These are phyloP conservation scores for Ctenochaetus hawaiiensis DNA, from an alignment of 2,797 vertebrate species.

Conservation along the genomic window DNA sequence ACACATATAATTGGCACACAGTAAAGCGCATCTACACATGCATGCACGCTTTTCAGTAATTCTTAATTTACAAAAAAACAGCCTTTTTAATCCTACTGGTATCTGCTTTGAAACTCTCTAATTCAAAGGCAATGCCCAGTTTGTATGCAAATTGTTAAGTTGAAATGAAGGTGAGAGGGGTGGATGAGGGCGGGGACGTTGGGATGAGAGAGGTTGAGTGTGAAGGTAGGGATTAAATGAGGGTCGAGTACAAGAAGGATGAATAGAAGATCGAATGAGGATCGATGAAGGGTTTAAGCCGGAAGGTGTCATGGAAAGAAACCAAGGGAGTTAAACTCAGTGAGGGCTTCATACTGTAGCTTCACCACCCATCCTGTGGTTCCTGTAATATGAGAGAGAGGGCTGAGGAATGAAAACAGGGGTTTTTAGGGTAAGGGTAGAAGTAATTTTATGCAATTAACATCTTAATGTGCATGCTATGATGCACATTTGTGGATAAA, in stretches of 20 bases:
- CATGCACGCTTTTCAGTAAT: not conserved
- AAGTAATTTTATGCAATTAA: not conserved
- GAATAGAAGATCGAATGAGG: slow-evolving; percentile 28
- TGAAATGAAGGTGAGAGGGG: not conserved
- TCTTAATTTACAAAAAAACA: not conserved
- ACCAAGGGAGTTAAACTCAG: slow-evolving; percentile 13
- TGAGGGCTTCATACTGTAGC: slow-evolving; percentile 10
- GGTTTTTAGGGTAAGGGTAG: not conserved
- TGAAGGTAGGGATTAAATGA: slow-evolving; percentile 32
- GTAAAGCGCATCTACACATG: not conserved
- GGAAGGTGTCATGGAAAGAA: slow-evolving; percentile 33
- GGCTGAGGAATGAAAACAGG: not conserved
- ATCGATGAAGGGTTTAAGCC: slow-evolving; percentile 24
- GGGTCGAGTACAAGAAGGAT: slow-evolving; percentile 11
- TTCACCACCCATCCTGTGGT: not conserved
- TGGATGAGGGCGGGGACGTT: not conserved
- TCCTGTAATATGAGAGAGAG: slow-evolving; percentile 8
- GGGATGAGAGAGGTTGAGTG: slow-evolving; percentile 1
- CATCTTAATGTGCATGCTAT: not conserved
- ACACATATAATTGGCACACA: not conserved
- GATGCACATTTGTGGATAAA: not conserved
- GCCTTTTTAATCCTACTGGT: not conserved
- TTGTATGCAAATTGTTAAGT: not conserved
- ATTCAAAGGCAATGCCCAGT: not conserved
- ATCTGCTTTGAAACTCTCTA: not conserved